phyloP scores from a whole-genome alignment of 2,888 invertebrate species.

The Drosophila sordidapex region DNA sequence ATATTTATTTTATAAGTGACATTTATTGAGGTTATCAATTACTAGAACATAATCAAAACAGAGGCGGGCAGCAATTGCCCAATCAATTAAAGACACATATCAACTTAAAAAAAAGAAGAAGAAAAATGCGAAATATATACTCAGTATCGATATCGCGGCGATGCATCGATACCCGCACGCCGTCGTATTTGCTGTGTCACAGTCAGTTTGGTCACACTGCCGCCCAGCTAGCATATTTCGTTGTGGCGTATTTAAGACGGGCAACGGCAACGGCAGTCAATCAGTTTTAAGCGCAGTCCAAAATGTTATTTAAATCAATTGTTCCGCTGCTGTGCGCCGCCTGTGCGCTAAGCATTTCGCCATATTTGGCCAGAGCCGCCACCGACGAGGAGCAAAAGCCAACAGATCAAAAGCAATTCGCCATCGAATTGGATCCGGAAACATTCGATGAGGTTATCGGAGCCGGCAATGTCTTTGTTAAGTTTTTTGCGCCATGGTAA shows the following conservation, averaged over 20 bases:
- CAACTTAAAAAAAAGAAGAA: too few species aligned
- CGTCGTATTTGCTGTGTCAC: background rate
- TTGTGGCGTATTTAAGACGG: slow-evolving; percentile 33
- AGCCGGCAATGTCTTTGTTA: slow-evolving; percentile 83
- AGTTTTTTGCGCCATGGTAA: too few species aligned
- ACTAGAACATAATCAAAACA: too few species aligned
- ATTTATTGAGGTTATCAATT: background rate
- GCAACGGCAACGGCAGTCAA: slow-evolving; percentile 10
- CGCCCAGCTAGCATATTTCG: slow-evolving; percentile 7
- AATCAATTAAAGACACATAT: too few species aligned
- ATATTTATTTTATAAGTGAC: too few species aligned
- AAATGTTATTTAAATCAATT: slow-evolving; percentile 60
- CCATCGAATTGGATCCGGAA: slow-evolving; percentile 86
- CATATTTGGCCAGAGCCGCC: too few species aligned
- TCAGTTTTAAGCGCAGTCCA: slow-evolving; percentile 18
- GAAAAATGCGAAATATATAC: background rate
- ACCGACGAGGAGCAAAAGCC: too few species aligned
- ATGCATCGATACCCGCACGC: slow-evolving; percentile 16
- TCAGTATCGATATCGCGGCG: background rate
- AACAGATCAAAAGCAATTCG: slow-evolving; percentile 11
- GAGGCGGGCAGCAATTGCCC: too few species aligned
- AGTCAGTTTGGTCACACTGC: slow-evolving; percentile 34
- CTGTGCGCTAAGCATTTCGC: slow-evolving; percentile 39
- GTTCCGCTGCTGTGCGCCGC: slow-evolving; percentile 45
- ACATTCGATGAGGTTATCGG: slow-evolving; percentile 88